Evolutionary conservation across 2,888 invertebrate species (phyloP), one percentile per base, ranked within the genome.

Genomic region (Caenorhabditis imperialis): DNA sequence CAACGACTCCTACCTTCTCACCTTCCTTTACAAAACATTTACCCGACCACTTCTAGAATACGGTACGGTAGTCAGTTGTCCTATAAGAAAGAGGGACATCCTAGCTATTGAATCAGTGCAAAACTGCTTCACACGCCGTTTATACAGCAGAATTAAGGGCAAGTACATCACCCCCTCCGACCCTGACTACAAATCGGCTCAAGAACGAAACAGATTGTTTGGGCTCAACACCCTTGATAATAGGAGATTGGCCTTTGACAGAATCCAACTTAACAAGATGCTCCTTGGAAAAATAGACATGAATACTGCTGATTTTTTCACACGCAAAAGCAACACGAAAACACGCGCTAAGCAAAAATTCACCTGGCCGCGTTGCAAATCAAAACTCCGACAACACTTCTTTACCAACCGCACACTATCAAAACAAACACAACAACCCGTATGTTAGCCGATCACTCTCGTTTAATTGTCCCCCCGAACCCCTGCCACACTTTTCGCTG

Each of bases 281-380:
- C n/a, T n/a, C n/a, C n/a, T n/a, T n/a, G n/a, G n/a, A n/a, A n/a
- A n/a, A n/a, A n/a, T n/a, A n/a, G n/a, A n/a, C n/a, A n/a, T n/a
- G n/a, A n/a, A n/a, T n/a, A n/a, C n/a, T n/a, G 30, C 30, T 30
- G 6, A n/a, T n/a, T n/a, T n/a, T n/a, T n/a, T n/a, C n/a, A n/a
- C n/a, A n/a, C n/a, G n/a, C n/a, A n/a, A n/a, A n/a, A n/a, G n/a
- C n/a, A n/a, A n/a, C 7, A 10, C 30, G 10, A 10, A 30, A 7
- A 30, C 27, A 10, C 27, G 37, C 33, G 16, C 78, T 78, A 78
- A 75, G 78, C 33, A 75, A 78, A 73, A 78, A 48, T 67, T 75
- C 50, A 54, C 57, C 73, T 78, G 78, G 77, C 60, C 71, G 27
- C n/a, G n/a, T n/a, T n/a, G 63, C 54, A 27, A 47, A 54, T 57